phyloP scores from a whole-genome alignment of 1,140 invertebrate genomes.

The Scaptomyza pallida region DNA sequence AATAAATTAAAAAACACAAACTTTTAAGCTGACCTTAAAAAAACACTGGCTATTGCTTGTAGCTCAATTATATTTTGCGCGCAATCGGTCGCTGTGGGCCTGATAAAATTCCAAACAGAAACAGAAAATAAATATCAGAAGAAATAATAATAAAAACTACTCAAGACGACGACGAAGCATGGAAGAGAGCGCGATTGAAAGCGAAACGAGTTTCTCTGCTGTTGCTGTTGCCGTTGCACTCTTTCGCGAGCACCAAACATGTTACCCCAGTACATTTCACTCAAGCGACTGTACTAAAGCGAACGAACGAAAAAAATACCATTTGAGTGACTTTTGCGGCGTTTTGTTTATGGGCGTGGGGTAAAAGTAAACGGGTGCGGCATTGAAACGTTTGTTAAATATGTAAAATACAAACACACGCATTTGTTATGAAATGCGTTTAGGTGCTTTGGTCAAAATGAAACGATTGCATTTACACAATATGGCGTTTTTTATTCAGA shows the following conservation, averaged over 20 bases:
- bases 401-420: slow-evolving; percentile 2
- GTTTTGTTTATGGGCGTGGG: slow-evolving; percentile 80
- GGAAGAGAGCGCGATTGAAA: slow-evolving; percentile 31
- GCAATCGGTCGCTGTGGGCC: slow-evolving; percentile 48
- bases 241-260: slow-evolving; percentile 24
- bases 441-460: neutral
- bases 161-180: slow-evolving; percentile 59
- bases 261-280: slow-evolving; percentile 44
- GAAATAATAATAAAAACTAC: slow-evolving; percentile 40
- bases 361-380: slow-evolving; percentile 36
- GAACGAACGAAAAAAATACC: slow-evolving; percentile 61
- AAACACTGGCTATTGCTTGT: slow-evolving; percentile 26
- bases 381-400: slow-evolving; percentile 17
- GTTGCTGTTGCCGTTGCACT: slow-evolving; percentile 12
- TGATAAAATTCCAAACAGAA: slow-evolving; percentile 81
- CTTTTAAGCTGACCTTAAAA: slow-evolving; percentile 59
- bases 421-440: neutral
- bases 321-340: slow-evolving; percentile 67
- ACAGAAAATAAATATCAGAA: slow-evolving; percentile 50
- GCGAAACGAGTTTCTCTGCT: slow-evolving; percentile 51
- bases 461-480: slow-evolving; percentile 40
- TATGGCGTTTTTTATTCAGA: slow-evolving; percentile 74
- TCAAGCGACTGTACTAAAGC: slow-evolving; percentile 82
- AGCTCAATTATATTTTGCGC: slow-evolving; percentile 67
- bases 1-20: slow-evolving; percentile 10